Evolutionary conservation across 2,888 invertebrate genomes (phyloP), one percentile per base, ranked within the genome.

Genomic region (Helicoverpa assulta): DNA sequence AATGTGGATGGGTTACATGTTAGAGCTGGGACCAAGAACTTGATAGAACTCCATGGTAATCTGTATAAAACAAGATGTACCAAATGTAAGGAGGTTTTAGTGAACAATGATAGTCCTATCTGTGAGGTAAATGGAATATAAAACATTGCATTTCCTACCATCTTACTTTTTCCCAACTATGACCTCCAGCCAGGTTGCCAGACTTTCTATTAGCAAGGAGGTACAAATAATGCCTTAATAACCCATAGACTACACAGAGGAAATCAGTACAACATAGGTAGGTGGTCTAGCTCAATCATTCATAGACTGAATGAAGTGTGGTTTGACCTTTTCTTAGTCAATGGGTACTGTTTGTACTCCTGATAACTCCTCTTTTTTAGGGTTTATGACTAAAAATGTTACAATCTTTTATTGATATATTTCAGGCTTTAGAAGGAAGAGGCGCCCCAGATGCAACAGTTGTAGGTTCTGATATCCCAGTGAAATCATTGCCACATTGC

Each of bases 1-100:
- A 99, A 99, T 95, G 99, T 99, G 0, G 99, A 99, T 90, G 96
- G 97, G 63, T 93, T 99, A 61, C 99, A 99, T 91, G 92, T 93
- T 14, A 98, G 98, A 93, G 99, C 99, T 6, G 98, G 98, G 0
- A 97, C 97, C 74, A 93, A 94, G 70, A 96, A 97, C 73, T 95
- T 97, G 0, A 96, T 98, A 4, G 99, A 99, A 90, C 94, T 99
- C 7, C 99, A 99, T 91, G 99, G 99, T 0, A 97, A 96, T 63
- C 91, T 97, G 19, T 97, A 96, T 82, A 96, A 96, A 87, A 97
- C 96, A 2, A 91, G 96, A 58, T 97, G 97, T 82, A 95, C 94
- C 1, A 94, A 96, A 73, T 98, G 97, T 86, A 93, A 94, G 59
- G 92, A 96, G 54, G 93, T 97, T 18, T 90, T 92, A 14, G 90